Evolutionary conservation across 92 coral and sea anemone species (phyloP), one percentile per base, ranked within the genome.

Genomic region (Zoanthus gigantus): DNA sequence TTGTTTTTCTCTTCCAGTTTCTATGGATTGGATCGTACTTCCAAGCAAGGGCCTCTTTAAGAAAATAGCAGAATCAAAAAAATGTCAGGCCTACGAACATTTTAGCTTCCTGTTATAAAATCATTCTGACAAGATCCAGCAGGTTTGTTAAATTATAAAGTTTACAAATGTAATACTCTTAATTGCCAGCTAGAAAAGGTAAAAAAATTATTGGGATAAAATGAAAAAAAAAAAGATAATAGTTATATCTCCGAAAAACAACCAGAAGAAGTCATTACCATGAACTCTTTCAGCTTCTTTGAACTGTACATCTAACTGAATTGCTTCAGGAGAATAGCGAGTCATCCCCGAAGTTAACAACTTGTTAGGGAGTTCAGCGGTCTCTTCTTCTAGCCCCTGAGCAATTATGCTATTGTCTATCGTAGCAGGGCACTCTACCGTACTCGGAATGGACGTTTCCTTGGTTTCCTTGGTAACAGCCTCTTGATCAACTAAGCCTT

Each of bases 1-100:
- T 93, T 44, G 75, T 79, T 60, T 90, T 92, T 3, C 90, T 85
- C 42, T 89, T 75, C 98, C 98, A 96, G 58, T 79, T 79, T 17
- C 79, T 76, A 63, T 86, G 90, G 87, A 82, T 76, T 61, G 83
- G 74, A 68, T 91, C 91, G 71, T 91, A 91, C 78, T 78, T 91
- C 94, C 94, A 91, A 18, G 77, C 79, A 46, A 83, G 76, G n/a
- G 91, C 94, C 89, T 91, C 94, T 91, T 13, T 58, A 68, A 86
- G 23, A 73, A 87, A 79, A 79, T 48, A 32, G 88, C 68, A 48
- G 66, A 73, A 77, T n/a, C 14, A 30, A 61, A 45, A 1, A 78
- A 63, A 11, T 15, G 42, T 8, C 42, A 34, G 46, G 42, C 74
- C 14, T 17, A 18, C 3, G 9, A 63, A 58, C 7, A n/a, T 50